A percentile compares a stretch with the other conserved stretches of the same genome.
These are phyloP conservation scores for Polia nebulosa DNA, from an alignment of 2,888 invertebrate genomes.

Conservation along the genomic window DNA sequence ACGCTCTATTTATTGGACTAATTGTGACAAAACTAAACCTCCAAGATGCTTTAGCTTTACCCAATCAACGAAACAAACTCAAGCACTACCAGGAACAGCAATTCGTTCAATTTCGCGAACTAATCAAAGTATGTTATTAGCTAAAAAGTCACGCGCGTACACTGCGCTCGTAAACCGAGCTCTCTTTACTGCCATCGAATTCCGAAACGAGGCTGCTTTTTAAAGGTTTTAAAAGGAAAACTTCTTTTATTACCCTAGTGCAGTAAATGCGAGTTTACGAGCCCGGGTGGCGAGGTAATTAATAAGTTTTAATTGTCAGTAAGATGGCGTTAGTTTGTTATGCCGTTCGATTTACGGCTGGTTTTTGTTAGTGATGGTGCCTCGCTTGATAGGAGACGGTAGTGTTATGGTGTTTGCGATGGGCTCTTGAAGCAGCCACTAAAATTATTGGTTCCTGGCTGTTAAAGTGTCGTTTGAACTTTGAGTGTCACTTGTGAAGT, in stretches of 20 bases:
- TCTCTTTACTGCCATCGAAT: slow-evolving; percentile 78
- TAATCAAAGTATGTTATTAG: slow-evolving; percentile 77
- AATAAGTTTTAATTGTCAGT: slow-evolving; percentile 86
- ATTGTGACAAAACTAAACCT: no score
- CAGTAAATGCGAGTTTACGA: slow-evolving; percentile 81
- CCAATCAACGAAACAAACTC: slow-evolving; percentile 22
- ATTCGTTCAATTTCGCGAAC: slow-evolving; percentile 70
- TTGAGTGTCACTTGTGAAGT: slow-evolving; percentile 1
- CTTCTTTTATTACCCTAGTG: slow-evolving; percentile 79
- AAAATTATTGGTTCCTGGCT: not conserved
- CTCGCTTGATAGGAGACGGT: slow-evolving; percentile 14
- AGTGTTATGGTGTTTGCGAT: slow-evolving; percentile 17
- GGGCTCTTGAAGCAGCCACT: slow-evolving; percentile 6
- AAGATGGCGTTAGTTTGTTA: slow-evolving; percentile 67
- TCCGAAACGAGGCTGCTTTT: slow-evolving; percentile 71
- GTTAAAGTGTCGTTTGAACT: slow-evolving; percentile 20
- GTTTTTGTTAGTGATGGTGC: slow-evolving; percentile 46
- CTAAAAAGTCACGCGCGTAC: slow-evolving; percentile 82
- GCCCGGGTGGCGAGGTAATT: slow-evolving; percentile 80
- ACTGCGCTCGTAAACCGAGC: slow-evolving; percentile 67
- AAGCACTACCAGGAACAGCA: slow-evolving; percentile 51
- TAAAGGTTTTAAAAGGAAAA: slow-evolving; percentile 83
- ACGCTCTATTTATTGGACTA: not conserved
- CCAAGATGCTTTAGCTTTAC: not conserved
- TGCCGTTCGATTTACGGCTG: slow-evolving; percentile 58